phyloP scores from a whole-genome alignment of 2,888 invertebrate genomes.

The Lasioglossum leucozonium region DNA sequence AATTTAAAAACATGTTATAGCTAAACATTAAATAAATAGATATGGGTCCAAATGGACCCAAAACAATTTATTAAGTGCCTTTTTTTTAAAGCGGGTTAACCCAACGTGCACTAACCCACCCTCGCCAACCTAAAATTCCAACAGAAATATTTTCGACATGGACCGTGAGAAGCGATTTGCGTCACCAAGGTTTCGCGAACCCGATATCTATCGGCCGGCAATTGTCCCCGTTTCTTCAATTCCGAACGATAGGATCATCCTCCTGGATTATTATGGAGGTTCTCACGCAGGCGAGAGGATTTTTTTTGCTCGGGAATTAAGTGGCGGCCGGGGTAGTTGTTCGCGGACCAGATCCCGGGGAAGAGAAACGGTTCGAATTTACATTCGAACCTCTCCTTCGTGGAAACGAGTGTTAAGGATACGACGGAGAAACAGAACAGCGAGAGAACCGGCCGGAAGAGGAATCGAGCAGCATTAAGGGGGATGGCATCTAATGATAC shows the following conservation, averaged over 20 bases:
- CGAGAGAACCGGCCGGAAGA: slow-evolving; percentile 34
- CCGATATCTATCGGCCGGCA: not conserved
- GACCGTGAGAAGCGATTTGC: not conserved
- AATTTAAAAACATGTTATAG: no score
- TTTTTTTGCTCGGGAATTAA: slow-evolving; percentile 61
- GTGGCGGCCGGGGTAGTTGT: slow-evolving; percentile 55
- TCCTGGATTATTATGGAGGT: slow-evolving; percentile 20
- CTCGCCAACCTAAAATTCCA: no score
- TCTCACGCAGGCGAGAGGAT: not conserved
- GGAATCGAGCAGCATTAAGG: slow-evolving; percentile 61
- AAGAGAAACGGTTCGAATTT: slow-evolving; percentile 63
- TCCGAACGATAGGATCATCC: slow-evolving; percentile 22
- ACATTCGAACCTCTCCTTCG: slow-evolving; percentile 58
- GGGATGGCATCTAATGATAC: slow-evolving; percentile 43
- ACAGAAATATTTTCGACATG: no score
- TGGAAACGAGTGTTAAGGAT: slow-evolving; percentile 55
- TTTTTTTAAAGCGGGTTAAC: no score
- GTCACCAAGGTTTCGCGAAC: no score
- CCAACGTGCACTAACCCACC: no score
- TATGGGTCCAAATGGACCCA: no score
- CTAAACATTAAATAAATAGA: no score
- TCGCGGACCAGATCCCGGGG: not conserved
- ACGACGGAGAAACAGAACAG: slow-evolving; percentile 18
- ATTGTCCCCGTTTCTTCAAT: slow-evolving; percentile 16
- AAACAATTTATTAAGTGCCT: no score